These are phyloP conservation scores for Ochropleura leucogaster DNA, from an alignment of 2,888 invertebrate genomes.

Conservation along the genomic window DNA sequence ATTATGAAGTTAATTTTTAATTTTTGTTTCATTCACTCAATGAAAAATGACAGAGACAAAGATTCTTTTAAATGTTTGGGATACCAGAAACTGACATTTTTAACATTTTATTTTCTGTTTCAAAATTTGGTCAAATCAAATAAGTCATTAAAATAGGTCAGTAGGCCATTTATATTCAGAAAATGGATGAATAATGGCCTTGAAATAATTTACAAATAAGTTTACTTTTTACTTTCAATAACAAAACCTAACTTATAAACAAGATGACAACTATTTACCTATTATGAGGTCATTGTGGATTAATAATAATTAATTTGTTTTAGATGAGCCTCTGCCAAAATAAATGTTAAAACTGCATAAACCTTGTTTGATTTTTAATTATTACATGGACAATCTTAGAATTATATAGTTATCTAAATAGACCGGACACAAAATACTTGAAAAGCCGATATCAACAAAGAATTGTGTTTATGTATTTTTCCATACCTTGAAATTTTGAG, in stretches of 20 bases:
- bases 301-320: background rate
- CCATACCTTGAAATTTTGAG: slow-evolving; percentile 87
- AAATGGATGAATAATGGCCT: background rate
- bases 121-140: background rate
- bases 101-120: background rate
- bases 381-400: background rate
- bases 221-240: background rate
- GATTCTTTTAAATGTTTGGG: background rate
- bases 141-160: background rate
- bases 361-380: background rate
- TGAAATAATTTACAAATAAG: background rate
- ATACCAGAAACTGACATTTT: background rate
- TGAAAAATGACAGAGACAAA: background rate
- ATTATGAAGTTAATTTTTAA: background rate
- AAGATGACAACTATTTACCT: background rate
- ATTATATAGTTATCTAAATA: background rate
- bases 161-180: background rate
- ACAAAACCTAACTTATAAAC: background rate
- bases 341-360: too few species aligned
- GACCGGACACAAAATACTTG: background rate
- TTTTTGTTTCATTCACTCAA: background rate
- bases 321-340: background rate
- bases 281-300: slow-evolving; percentile 7
- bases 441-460: slow-evolving; percentile 28
- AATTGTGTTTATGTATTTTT: background rate